Percentiles rank a stretch among this genome's conserved stretches.
phyloP scores from a whole-genome alignment of 2,113 vertebrate genomes.

The Bos javanicus region DNA sequence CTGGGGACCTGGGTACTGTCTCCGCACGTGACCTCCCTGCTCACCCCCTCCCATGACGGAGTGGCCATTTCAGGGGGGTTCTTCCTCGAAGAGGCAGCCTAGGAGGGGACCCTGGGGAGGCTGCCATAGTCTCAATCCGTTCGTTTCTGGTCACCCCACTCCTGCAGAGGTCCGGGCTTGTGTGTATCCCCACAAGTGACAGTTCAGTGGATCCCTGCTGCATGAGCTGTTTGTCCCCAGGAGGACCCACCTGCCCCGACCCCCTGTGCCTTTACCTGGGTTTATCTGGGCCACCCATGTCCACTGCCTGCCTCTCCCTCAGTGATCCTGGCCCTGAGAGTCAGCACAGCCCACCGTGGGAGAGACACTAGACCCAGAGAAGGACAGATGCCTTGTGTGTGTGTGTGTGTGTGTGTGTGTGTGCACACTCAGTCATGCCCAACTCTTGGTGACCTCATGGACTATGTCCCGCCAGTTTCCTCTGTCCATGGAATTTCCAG shows the following conservation, averaged over 20 bases:
- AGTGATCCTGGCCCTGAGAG: not conserved
- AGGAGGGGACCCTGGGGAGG: not conserved
- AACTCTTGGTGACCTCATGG: not conserved
- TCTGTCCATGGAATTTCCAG: not conserved
- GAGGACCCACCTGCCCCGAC: not conserved
- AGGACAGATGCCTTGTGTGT: not conserved
- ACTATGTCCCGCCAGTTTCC: not conserved
- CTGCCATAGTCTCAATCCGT: not conserved
- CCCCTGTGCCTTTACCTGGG: not conserved
- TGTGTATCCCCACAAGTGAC: rapidly evolving
- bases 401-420: not conserved
- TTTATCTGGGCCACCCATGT: not conserved
- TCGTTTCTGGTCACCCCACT: rapidly evolving
- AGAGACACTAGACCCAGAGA: not conserved
- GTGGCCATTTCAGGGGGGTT: not conserved
- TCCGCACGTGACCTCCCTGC: not conserved
- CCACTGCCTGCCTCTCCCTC: not conserved
- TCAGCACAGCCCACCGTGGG: not conserved
- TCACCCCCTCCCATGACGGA: not conserved
- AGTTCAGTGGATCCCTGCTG: not conserved
- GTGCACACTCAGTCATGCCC: not conserved
- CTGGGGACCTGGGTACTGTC: not conserved
- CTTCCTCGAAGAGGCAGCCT: not conserved
- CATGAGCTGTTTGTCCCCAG: not conserved
- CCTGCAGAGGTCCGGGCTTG: rapidly evolving